Conservation (phyloP, 2,888 invertebrate species). For the Ariolimax columbianus region DNA sequence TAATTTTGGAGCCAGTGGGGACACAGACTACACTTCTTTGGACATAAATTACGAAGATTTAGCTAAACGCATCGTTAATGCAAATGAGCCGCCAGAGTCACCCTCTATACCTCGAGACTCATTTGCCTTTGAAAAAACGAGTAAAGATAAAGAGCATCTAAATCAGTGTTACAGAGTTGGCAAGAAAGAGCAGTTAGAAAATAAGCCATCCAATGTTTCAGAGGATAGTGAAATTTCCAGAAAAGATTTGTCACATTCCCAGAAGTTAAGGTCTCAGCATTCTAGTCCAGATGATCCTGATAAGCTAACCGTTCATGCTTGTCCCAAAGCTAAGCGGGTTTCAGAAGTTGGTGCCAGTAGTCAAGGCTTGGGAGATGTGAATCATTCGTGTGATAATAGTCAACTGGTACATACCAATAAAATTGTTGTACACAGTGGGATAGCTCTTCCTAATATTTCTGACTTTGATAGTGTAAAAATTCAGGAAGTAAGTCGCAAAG, state of each 20-base stretch:
- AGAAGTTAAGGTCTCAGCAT: constrained; percentile 1
- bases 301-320: constrained; percentile 47
- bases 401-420: constrained; percentile 17
- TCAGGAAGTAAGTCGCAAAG: neutral
- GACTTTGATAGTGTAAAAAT: constrained; percentile 1
- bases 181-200: neutral
- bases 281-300: constrained; percentile 34
- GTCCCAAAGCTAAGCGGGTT: constrained; percentile 17
- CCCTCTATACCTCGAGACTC: constrained; percentile 61
- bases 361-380: neutral
- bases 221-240: neutral
- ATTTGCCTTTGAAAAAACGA: neutral
- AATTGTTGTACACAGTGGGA: constrained; percentile 32
- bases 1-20: constrained; percentile 30
- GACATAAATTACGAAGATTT: constrained; percentile 30
- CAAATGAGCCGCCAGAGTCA: constrained; percentile 61
- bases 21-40: constrained; percentile 27
- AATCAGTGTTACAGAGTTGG: neutral
- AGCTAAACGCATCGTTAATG: neutral
- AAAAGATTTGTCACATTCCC: constrained; percentile 22
- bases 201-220: neutral
- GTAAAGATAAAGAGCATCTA: neutral
- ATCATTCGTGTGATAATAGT: constrained; percentile 39
- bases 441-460: neutral
- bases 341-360: neutral